Conservation (phyloP, 2,797 vertebrate genomes). For the Anableps anableps region DNA sequence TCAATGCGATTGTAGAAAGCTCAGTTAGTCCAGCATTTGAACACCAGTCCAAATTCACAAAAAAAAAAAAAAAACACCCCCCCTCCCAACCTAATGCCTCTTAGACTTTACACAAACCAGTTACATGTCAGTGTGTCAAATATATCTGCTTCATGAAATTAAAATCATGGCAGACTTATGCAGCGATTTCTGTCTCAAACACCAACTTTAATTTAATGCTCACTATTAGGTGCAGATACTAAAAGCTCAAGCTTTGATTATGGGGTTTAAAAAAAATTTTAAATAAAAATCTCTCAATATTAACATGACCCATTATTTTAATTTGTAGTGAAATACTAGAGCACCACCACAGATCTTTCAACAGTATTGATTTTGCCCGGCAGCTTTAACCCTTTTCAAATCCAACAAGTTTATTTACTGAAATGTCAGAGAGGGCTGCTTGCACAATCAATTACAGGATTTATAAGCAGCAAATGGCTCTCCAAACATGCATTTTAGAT, state of each 20-base stretch:
- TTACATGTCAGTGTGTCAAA: no score
- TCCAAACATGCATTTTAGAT: neutral
- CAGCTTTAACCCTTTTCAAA: slow-evolving; percentile 43
- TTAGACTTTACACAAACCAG: no score
- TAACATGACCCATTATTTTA: slow-evolving; percentile 7
- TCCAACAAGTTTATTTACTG: slow-evolving; percentile 48
- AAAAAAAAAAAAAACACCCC: no score
- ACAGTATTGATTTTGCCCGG: slow-evolving; percentile 6
- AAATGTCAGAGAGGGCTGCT: slow-evolving; percentile 30
- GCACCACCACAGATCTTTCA: slow-evolving; percentile 23
- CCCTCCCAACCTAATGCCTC: no score
- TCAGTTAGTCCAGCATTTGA: no score
- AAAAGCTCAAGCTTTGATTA: slow-evolving; percentile 26
- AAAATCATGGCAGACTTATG: neutral
- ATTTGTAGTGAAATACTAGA: slow-evolving; percentile 24
- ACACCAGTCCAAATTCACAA: no score
- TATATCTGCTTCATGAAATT: neutral
- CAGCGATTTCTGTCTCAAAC: neutral
- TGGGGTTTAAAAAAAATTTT: neutral
- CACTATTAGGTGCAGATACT: neutral
- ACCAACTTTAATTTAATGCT: neutral
- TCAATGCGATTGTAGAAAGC: no score
- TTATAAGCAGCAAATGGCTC: slow-evolving; percentile 31
- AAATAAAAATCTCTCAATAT: neutral
- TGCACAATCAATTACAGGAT: slow-evolving; percentile 53